Base-by-base conservation (phyloP, 2,888 invertebrate species). In the Cecidostiba fungosa region DNA sequence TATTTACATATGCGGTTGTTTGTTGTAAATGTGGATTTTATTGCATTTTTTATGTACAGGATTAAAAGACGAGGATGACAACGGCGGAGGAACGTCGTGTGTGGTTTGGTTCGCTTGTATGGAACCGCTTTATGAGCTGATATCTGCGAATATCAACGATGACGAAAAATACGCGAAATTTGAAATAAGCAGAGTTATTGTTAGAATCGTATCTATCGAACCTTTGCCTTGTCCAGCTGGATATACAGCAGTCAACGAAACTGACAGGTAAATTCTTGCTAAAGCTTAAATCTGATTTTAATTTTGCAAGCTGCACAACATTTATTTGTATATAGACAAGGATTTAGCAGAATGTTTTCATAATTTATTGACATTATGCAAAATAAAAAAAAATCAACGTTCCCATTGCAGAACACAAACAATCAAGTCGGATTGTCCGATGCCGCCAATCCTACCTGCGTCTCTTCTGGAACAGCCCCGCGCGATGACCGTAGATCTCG, bases 21-120 rank as follows among this genome's bases (percentile, higher is more conserved):
- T 3, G 19, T 16, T n/a, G 54, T 19, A 16, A 54, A 3, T n/a
- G 0, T 19, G n/a, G 54, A 16, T 54, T 77, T 54, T 26, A 76
- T 72, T 70, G 6, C 16, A 66, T n/a, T 4, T 69, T 43, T 36
- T 50, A 74, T 50, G 59, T 19, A 1, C 50, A 87, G 87, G 87
- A n/a, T 54, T 76, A 50, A 84, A 81, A 76, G 39, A 54, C 23
- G 80, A 19, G 50, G 6, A 85, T 26, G 76, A 85, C 23, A 62
- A 85, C 12, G 87, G 88, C 14, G 4, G 62, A 0, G 91, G 91
- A 0, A 82, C 89, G 0, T 90, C 91, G 0, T 92, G 92, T 85
- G 87, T 89, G 1, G 90, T 91, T 90, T 92, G 92, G 92, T 92
- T 92, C 73, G 92, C 92, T 0, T 92, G 92, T 23, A 84, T 91